Base-by-base conservation (phyloP, 2,888 invertebrate genomes). In the Pseudococcus longispinus region DNA sequence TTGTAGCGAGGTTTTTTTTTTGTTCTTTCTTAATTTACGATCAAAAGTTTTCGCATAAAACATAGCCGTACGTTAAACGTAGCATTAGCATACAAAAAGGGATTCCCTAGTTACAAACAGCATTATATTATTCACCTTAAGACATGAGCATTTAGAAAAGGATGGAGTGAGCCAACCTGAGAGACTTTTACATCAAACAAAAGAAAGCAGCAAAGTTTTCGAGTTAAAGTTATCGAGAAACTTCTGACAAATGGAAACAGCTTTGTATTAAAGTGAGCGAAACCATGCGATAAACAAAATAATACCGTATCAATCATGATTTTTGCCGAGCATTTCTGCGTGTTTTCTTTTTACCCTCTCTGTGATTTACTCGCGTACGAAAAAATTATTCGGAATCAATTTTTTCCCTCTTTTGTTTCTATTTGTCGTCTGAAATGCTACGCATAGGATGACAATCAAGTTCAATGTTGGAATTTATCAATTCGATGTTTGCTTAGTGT, bases 11-110 rank as follows among this genome's bases (percentile, higher is more conserved):
- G n/a, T n/a, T 32, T 80, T 80, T 80, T 74, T 80, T 80, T 80
- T 77, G 18, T 37, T 26, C 77, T 42, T 42, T 42, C 77, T 80
- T 80, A 80, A 80, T 80, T 80, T 80, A 80, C 77, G 77, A 80
- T 80, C 77, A 80, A 80, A 80, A 80, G 77, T 80, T 80, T 80
- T 80, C 77, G 77, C 77, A 80, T 80, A 80, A 80, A 80, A 80
- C 77, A 42, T 80, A 80, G 77, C 77, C 77, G 42, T 80, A 80
- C 77, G 77, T 80, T 42, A 80, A 80, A 42, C 42, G 77, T 42
- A 80, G 77, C 77, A 80, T 80, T 80, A 80, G 77, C 77, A 80
- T 80, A 80, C 77, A 20, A 80, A 80, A 80, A 80, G 77, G 42
- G 77, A 80, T 80, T 80, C 77, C 77, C 77, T 80, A 80, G 77